phyloP scores from a whole-genome alignment of 2,113 vertebrate genomes.

The Brachyhypopomus gauderio region DNA sequence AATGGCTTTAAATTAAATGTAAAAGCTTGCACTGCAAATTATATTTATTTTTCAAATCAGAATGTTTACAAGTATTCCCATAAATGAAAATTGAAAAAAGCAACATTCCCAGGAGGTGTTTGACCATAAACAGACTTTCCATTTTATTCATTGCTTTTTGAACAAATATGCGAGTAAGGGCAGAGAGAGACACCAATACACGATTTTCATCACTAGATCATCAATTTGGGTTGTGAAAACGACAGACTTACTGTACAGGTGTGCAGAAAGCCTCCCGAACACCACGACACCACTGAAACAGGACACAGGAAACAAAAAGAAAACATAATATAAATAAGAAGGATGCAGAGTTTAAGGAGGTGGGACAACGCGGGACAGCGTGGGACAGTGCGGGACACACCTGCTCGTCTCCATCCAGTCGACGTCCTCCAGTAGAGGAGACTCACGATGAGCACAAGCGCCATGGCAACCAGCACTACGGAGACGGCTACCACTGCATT shows the following conservation, averaged over 20 bases:
- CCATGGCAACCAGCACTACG: neutral
- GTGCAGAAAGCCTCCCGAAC: constrained; percentile 1
- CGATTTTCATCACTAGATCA: too few species aligned
- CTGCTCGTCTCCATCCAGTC: neutral
- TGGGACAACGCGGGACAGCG: neutral
- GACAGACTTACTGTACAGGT: constrained; percentile 29
- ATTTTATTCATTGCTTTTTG: too few species aligned
- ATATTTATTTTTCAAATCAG: too few species aligned
- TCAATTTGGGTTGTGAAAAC: neutral
- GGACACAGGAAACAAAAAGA: neutral
- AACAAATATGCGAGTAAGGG: too few species aligned
- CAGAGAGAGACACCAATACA: too few species aligned
- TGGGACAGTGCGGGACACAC: neutral
- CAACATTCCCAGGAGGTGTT: too few species aligned
- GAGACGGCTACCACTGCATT: neutral
- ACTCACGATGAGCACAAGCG: neutral
- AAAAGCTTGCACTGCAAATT: too few species aligned
- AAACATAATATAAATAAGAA: neutral
- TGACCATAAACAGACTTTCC: too few species aligned
- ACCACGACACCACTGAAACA: constrained; percentile 34
- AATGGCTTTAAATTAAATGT: too few species aligned
- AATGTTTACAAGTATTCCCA: too few species aligned
- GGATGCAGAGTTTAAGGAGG: neutral
- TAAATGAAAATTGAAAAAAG: too few species aligned
- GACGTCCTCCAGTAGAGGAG: constrained; percentile 21